Conservation (phyloP, 2,888 invertebrate genomes). For the Eustalomyia histrio region DNA sequence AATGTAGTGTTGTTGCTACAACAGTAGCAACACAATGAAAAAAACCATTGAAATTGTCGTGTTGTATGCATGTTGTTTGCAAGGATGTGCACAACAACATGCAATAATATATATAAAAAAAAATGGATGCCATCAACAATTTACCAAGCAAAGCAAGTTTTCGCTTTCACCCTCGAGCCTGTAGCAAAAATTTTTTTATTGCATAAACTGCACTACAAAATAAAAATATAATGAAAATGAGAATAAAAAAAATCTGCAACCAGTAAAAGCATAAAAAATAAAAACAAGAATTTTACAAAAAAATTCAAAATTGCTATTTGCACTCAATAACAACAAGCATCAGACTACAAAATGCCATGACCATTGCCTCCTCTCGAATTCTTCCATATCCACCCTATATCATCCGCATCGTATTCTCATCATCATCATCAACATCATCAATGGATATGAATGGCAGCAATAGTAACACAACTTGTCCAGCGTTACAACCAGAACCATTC, state of each 20-base stretch:
- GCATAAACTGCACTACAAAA: conserved; percentile 60
- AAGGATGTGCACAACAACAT: conserved; percentile 37
- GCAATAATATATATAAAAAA: conserved; percentile 37
- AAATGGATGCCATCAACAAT: conserved; percentile 41
- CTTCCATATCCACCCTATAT: background rate
- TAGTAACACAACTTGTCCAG: conserved; percentile 67
- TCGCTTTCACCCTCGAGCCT: background rate
- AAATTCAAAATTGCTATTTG: conserved; percentile 77
- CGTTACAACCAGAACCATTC: conserved; percentile 77
- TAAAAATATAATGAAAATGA: conserved; percentile 26
- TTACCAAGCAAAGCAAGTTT: background rate
- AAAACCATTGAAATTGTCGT: conserved; percentile 22
- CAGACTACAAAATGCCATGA: conserved; percentile 59
- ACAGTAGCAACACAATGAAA: conserved; percentile 40
- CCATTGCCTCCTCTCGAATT: background rate
- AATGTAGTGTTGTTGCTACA: conserved; percentile 54
- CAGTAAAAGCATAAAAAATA: conserved; percentile 43
- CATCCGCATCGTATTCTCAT: conserved; percentile 13
- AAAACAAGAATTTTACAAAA: conserved; percentile 53
- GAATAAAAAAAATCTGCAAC: conserved; percentile 52
- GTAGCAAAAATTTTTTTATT: conserved; percentile 12
- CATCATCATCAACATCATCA: conserved; percentile 38
- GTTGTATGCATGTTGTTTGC: conserved; percentile 25
- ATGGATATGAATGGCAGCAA: conserved; percentile 59
- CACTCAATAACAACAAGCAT: conserved; percentile 75